phyloP scores from a whole-genome alignment of 2,797 vertebrate genomes.

The Nyctibius grandis region DNA sequence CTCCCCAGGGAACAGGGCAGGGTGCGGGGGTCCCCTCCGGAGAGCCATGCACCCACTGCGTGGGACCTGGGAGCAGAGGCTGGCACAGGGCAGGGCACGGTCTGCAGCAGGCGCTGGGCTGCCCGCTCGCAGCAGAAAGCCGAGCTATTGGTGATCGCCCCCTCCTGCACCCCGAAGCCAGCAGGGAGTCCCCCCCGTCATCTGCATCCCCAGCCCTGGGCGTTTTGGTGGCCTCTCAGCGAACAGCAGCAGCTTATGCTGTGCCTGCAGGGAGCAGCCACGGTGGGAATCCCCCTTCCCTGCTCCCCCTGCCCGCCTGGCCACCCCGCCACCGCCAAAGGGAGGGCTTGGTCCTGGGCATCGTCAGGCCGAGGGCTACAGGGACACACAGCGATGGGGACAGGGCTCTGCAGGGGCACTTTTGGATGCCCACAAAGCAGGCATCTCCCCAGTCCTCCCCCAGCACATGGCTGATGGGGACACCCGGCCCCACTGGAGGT shows the following conservation, averaged over 20 bases:
- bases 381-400: neutral
- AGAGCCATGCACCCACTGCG: neutral
- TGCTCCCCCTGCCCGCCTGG: neutral
- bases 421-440: neutral
- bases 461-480: neutral
- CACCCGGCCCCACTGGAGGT: neutral
- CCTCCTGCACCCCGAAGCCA: neutral
- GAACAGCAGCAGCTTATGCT: neutral
- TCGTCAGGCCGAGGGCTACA: neutral
- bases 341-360: neutral
- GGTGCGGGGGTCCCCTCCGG: neutral
- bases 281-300: neutral
- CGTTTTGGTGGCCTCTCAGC: neutral
- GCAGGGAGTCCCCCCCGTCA: neutral
- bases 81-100: neutral
- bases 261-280: neutral
- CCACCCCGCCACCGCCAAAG: neutral
- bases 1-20: neutral
- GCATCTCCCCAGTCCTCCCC: neutral
- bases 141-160: neutral
- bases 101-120: neutral
- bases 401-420: neutral
- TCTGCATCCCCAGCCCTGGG: neutral
- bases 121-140: neutral
- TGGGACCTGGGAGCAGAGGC: neutral